phyloP scores from a whole-genome alignment of 2,888 invertebrate species.

The Eristalinus aeneus region DNA sequence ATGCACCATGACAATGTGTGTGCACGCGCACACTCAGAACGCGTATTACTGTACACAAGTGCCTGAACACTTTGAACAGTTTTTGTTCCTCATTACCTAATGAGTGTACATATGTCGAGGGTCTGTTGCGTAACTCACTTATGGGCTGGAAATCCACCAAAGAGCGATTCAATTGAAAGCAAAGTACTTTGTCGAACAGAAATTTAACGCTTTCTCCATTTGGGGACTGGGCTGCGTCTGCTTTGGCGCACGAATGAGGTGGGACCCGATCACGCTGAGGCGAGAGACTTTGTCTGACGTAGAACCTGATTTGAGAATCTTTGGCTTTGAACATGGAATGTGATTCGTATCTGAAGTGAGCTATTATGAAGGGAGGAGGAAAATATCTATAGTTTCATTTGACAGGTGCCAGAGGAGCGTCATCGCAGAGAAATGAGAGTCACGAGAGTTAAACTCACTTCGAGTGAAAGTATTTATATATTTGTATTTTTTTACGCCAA shows the following conservation, averaged over 20 bases:
- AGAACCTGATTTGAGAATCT: neutral
- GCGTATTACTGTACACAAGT: neutral
- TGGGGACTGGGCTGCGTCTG: neutral
- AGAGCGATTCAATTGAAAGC: conserved; percentile 31
- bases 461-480: neutral
- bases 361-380: neutral
- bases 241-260: neutral
- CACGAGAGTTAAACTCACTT: neutral
- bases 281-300: neutral
- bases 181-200: neutral
- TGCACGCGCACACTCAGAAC: conserved; percentile 33
- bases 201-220: conserved; percentile 52
- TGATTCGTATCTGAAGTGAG: neutral
- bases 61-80: neutral
- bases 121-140: conserved; percentile 39
- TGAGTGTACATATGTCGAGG: conserved; percentile 22
- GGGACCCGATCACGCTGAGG: neutral
- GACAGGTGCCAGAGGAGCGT: neutral
- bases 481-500: neutral
- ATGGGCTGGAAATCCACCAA: conserved; percentile 4
- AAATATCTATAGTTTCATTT: neutral
- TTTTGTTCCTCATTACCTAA: conserved; percentile 26
- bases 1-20: conserved; percentile 13
- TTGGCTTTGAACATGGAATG: neutral
- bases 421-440: neutral